These are phyloP conservation scores for Pao palembangensis DNA, from an alignment of 2,113 vertebrate genomes.

Conservation along the genomic window DNA sequence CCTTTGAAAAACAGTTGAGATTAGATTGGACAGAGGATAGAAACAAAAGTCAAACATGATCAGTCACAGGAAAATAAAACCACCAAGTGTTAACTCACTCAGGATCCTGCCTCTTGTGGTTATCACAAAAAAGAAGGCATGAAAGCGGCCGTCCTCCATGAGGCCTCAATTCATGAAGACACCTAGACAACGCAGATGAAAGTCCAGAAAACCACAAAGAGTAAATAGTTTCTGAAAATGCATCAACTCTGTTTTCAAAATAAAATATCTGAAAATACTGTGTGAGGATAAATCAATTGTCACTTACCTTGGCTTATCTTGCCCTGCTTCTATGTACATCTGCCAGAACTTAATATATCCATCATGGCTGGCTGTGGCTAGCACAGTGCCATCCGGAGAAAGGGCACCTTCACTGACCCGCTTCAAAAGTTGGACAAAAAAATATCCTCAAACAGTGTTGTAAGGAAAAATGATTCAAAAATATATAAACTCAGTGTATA, in stretches of 20 bases:
- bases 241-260: neutral
- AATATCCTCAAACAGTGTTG: neutral
- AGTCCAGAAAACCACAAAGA: neutral
- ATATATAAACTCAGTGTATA: neutral
- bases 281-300: neutral
- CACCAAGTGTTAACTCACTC: conserved; percentile 80
- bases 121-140: conserved; percentile 96
- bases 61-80: neutral
- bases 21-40: neutral
- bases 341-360: conserved; percentile 99
- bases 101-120: conserved; percentile 97
- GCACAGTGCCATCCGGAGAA: conserved; percentile 93
- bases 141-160: conserved; percentile 91
- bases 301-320: conserved; percentile 89
- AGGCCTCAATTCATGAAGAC: conserved; percentile 93
- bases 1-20: conserved; percentile 57
- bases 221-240: neutral
- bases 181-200: conserved; percentile 68
- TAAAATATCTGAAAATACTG: neutral
- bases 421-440: conserved; percentile 62
- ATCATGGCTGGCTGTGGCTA: conserved; percentile 96
- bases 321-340: conserved; percentile 94
- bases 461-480: neutral
- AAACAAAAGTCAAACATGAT: neutral
- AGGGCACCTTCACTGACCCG: conserved; percentile 92